phyloP scores from a whole-genome alignment of 2,888 invertebrate genomes.

The Apodemia hepburni region DNA sequence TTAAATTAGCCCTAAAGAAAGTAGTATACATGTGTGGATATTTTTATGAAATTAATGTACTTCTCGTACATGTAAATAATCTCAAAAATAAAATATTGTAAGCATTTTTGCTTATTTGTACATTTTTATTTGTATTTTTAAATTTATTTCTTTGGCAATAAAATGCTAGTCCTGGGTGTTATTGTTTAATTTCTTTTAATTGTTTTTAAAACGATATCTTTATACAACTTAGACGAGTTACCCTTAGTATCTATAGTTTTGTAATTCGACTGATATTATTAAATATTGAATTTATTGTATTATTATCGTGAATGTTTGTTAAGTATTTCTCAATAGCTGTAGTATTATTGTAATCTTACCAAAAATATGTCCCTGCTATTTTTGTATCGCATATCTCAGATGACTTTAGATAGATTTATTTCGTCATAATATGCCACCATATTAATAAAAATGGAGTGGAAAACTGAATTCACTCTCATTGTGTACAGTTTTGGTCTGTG shows the following conservation, averaged over 20 bases:
- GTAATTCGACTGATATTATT: conserved; percentile 22
- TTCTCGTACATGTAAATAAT: too few relatives aligned
- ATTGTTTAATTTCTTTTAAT: not conserved
- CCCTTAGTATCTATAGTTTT: conserved; percentile 14
- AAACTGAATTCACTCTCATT: not conserved
- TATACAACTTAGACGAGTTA: conserved; percentile 12
- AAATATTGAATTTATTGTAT: conserved; percentile 38
- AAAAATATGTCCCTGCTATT: conserved; percentile 61
- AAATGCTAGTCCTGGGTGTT: not conserved
- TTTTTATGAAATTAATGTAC: too few relatives aligned
- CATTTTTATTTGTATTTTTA: too few relatives aligned
- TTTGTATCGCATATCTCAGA: conserved; percentile 45
- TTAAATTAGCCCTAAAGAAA: too few relatives aligned
- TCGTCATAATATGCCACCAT: conserved; percentile 21
- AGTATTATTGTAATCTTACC: conserved; percentile 50
- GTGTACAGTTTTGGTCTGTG: too few relatives aligned
- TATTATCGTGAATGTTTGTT: conserved; percentile 34
- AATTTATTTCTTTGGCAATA: not conserved
- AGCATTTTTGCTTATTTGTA: too few relatives aligned
- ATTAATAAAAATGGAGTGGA: not conserved
- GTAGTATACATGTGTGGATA: too few relatives aligned
- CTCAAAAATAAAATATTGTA: too few relatives aligned
- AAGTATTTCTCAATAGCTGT: conserved; percentile 48
- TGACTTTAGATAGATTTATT: conserved; percentile 36
- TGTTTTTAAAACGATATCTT: conserved; percentile 8